Base-by-base conservation (phyloP, 2,113 vertebrate genomes). In the Carlito syrichta region DNA sequence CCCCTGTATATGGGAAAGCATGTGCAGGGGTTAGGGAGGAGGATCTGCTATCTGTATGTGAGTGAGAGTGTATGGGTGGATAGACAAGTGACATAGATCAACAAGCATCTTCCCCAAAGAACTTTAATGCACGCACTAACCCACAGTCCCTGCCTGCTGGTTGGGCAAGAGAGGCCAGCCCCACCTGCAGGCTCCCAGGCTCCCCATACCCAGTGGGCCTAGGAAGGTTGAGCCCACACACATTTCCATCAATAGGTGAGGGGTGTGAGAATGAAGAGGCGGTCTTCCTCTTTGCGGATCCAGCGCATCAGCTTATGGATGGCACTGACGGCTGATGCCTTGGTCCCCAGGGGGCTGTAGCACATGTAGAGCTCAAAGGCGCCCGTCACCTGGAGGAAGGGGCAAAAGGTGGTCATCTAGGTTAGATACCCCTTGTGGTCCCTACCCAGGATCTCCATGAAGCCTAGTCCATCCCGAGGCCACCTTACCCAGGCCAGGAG, bases 281-380 rank as follows among this genome's bases (percentile, higher is more conserved):
- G 99, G 73, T 99, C 99, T 97, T 99, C 99, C 97, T 99, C 99
- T 97, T 99, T 99, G 95, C 99, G 99, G 98, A 99, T 99, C 99
- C 99, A 99, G 98, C 99, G 99, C 98, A 99, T 99, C 95, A 99
- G 99, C 97, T 99, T 99, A 98, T 98, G 99, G 97, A 99, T 99
- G 68, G 99, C 99, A 32, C 97, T 98, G 86, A 99, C 97, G 0
- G 99, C 99, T 0, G 98, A 96, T 0, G 99, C 99, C 97, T 99
- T 99, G 91, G 99, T 99, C n/a, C 98, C 99, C 98, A 99, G 96
- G 0, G 99, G 99, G 97, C 99, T 99, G 98, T 99, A 99, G 98
- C 99, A 99, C 78, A 99, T 97, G 94, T 99, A 99, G 97, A 99
- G 99, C 98, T 99, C 99, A 25, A 99, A 99, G 95, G 99, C 99